Percentiles rank a stretch among this genome's conserved stretches.
Evolutionary conservation across 2,113 vertebrate genomes (phyloP).

Genomic region (Sphaerodactylus townsendi): DNA sequence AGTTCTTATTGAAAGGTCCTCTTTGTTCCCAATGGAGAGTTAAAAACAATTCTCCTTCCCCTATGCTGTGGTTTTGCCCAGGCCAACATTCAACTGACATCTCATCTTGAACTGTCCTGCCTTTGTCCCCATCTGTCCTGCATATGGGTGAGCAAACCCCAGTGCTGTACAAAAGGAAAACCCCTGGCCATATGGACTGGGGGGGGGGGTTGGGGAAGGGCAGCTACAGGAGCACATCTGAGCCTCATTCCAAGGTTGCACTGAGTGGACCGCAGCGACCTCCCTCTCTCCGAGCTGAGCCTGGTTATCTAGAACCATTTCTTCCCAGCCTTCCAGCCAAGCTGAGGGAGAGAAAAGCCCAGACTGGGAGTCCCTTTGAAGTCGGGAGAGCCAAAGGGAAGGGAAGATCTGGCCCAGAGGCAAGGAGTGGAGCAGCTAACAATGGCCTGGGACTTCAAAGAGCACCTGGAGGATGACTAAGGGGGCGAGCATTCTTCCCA

Average conservation of each 20-base stretch:
- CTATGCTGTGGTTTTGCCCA: not conserved
- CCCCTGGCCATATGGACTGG: not conserved
- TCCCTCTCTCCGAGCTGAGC: not conserved
- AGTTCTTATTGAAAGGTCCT: no score
- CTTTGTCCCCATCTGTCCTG: not conserved
- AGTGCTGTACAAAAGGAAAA: not conserved
- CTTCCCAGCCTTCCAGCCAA: constrained; percentile 22
- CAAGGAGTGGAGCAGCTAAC: constrained; percentile 24
- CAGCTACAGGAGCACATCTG: not conserved
- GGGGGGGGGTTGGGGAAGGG: no score
- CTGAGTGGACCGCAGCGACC: not conserved
- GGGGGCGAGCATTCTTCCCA: constrained; percentile 33
- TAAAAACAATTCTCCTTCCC: not conserved
- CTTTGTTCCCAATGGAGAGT: not conserved
- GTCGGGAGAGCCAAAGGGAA: not conserved
- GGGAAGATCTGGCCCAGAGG: constrained; percentile 54
- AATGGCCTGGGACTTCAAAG: constrained; percentile 33
- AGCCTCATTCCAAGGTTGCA: not conserved
- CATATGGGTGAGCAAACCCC: not conserved
- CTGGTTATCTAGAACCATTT: not conserved
- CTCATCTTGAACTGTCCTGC: not conserved
- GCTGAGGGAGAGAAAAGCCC: not conserved
- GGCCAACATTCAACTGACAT: not conserved
- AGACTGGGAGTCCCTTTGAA: not conserved
- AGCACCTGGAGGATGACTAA: constrained; percentile 55